Evolutionary conservation across 1,140 invertebrate species (phyloP), one percentile per base, ranked within the genome.

Genomic region (Akabosia matsudoensis): DNA sequence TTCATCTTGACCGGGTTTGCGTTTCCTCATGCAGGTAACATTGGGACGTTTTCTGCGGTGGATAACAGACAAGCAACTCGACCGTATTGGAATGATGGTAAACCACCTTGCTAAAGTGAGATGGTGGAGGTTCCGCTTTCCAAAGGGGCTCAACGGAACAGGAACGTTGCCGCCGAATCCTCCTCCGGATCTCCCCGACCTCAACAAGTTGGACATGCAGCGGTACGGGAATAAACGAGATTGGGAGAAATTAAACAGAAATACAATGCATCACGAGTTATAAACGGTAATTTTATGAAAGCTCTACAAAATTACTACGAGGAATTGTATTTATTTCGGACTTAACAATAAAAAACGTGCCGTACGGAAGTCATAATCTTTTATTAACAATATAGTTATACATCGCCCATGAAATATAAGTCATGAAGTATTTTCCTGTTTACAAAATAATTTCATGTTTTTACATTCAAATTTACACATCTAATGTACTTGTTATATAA

Each of bases 61-160:
- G 71, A 22, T 76, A 16, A 79, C 78, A 4, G 72, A 79, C 33
- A 51, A 79, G 37, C 74, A 79, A 64, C 33, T 79, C 7, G 26
- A 61, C 33, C 30, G 75, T n/a, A 52, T 71, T 24, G 72, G 33
- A 33, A 14, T 54, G 3, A 31, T 56, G 56, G 75, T 74, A 16
- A 52, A 72, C 0, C 33, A 70, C 1, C 26, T 79, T 24, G 74
- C 71, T 31, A 70, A 26, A 24, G 24, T 56, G 4, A 79, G 76
- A 34, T 79, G 78, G 78, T 74, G 37, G 18, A 51, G 74, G 52
- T 70, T 74, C 73, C 56, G 45, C 24, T 72, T 72, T 45, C 70
- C 70, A 2, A 34, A 72, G 4, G 70, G 70, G 31, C 33, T 67
- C 61, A 67, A 67, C 28, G n/a, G 61, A 2, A 67, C 61, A 7